Conservation (phyloP, 2,888 invertebrate genomes). For the Strigamia transsilvanica region DNA sequence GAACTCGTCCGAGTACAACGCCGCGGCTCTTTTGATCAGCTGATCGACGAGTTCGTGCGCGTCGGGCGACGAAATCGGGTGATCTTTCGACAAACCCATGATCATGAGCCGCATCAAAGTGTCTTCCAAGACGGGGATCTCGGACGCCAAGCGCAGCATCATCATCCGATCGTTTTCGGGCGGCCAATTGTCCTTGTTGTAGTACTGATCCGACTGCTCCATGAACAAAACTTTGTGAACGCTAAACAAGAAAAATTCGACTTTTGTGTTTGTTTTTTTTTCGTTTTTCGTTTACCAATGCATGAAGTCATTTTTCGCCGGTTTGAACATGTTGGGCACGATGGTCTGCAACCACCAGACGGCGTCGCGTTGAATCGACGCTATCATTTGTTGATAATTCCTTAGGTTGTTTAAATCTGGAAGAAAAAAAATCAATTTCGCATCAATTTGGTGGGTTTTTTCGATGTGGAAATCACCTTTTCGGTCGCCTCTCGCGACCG, state of each 20-base stretch:
- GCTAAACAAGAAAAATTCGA: background rate
- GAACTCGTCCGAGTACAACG: constrained; percentile 73
- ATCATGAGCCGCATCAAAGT: constrained; percentile 82
- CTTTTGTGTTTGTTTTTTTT: background rate
- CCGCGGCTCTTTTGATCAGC: constrained; percentile 83
- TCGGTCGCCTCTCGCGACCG: constrained; percentile 62
- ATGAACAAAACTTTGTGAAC: constrained; percentile 63
- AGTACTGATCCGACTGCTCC: constrained; percentile 77
- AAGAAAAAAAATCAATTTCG: background rate
- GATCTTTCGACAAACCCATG: constrained; percentile 78
- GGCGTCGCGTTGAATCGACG: constrained; percentile 81
- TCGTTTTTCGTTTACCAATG: constrained; percentile 64
- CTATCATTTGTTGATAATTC: constrained; percentile 66
- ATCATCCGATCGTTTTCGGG: constrained; percentile 85
- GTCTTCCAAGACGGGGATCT: constrained; percentile 85
- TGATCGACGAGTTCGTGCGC: constrained; percentile 86
- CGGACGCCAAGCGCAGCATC: constrained; percentile 81
- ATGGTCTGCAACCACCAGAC: constrained; percentile 88
- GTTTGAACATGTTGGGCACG: constrained; percentile 77
- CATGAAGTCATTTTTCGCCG: constrained; percentile 76
- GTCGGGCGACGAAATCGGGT: constrained; percentile 81
- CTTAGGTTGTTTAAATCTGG: constrained; percentile 63
- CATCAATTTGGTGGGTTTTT: background rate
- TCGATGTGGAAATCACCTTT: constrained; percentile 61
- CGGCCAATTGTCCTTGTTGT: constrained; percentile 84